Conservation (phyloP, 2,113 vertebrate genomes). For the Haplochromis vanheusdeni region DNA sequence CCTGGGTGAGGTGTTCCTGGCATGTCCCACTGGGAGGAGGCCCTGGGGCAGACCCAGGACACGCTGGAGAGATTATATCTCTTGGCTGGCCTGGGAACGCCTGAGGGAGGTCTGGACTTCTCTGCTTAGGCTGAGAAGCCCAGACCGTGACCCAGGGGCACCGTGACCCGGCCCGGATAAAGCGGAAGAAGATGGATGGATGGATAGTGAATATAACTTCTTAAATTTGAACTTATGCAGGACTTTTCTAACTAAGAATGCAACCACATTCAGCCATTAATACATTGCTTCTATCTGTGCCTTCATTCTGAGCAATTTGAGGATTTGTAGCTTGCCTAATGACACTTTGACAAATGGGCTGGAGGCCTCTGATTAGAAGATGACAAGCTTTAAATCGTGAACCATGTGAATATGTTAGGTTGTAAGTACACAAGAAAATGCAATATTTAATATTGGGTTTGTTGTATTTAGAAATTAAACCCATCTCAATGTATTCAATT, state of each 20-base stretch:
- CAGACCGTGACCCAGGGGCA: too few species aligned
- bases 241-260: not conserved
- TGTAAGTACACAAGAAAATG: not conserved
- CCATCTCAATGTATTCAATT: not conserved
- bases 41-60: not conserved
- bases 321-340: not conserved
- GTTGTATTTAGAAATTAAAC: not conserved
- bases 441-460: not conserved
- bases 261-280: not conserved
- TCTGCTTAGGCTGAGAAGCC: not conserved
- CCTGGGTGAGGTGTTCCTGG: fast-evolving
- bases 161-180: fast-evolving
- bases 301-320: not conserved
- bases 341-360: not conserved
- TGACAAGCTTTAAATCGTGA: not conserved
- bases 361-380: not conserved
- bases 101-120: not conserved
- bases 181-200: not conserved
- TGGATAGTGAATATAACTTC: not conserved
- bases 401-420: not conserved
- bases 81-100: not conserved
- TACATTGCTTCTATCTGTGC: not conserved
- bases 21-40: not conserved
- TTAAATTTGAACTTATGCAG: not conserved
- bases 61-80: not conserved